These are phyloP conservation scores for Otolemur crassicaudatus DNA, from an alignment of 2,797 vertebrate species.

Conservation along the genomic window DNA sequence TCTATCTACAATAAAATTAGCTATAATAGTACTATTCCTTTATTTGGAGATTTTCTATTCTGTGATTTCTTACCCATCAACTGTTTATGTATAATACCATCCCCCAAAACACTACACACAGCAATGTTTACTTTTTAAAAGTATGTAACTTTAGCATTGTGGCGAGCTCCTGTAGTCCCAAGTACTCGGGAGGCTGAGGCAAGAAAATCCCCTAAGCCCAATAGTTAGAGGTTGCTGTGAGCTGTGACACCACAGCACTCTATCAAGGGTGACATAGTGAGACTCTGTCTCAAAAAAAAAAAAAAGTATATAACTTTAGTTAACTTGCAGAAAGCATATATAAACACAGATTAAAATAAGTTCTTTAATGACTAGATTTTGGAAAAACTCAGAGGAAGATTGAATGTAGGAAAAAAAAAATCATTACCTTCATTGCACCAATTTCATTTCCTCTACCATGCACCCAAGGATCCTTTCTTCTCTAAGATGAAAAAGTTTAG, in stretches of 20 bases:
- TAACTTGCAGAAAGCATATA: neutral
- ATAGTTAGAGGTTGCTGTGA: too few species aligned
- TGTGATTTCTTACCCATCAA: neutral
- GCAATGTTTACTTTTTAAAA: conserved; percentile 3
- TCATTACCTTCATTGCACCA: neutral
- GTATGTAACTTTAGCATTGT: neutral
- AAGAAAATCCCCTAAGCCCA: too few species aligned
- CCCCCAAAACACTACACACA: conserved; percentile 18
- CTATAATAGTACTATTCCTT: neutral
- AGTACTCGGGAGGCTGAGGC: too few species aligned
- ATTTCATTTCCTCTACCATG: neutral
- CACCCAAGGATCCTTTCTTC: neutral
- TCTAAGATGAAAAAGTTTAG: neutral
- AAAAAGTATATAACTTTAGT: neutral
- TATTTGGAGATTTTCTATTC: neutral
- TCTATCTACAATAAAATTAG: conserved; percentile 45
- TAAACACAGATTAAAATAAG: neutral
- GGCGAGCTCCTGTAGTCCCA: too few species aligned
- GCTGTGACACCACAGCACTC: too few species aligned
- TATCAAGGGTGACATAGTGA: too few species aligned
- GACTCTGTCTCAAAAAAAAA: too few species aligned
- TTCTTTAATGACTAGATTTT: neutral
- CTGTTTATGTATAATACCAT: neutral
- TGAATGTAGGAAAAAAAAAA: conserved; percentile 51
- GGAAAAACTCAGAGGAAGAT: conserved; percentile 25